Conservation (phyloP, 2,113 vertebrate genomes). For the Aphelocoma coerulescens region DNA sequence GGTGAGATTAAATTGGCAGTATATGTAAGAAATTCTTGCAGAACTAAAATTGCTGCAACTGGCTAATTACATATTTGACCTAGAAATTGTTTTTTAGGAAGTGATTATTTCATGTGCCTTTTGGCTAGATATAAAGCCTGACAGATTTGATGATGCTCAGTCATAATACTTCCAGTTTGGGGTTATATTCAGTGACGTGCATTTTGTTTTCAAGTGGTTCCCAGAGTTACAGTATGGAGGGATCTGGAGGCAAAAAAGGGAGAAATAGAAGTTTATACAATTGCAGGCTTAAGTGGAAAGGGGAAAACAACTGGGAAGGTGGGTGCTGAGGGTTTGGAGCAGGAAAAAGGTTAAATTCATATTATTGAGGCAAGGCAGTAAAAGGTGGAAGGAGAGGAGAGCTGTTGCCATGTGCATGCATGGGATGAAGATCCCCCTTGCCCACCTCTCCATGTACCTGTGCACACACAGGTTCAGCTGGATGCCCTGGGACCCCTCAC, state of each 20-base stretch:
- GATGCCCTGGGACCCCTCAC: not conserved
- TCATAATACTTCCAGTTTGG: not conserved
- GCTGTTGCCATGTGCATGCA: accelerated
- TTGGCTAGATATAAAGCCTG: not conserved
- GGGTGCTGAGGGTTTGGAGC: not conserved
- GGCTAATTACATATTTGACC: not conserved
- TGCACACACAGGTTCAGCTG: not conserved
- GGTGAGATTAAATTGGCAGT: not conserved
- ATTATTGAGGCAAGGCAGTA: not conserved
- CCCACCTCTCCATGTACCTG: not conserved
- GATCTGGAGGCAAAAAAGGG: not conserved
- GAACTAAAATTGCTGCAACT: not conserved
- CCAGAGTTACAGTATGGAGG: not conserved
- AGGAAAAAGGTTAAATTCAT: not conserved
- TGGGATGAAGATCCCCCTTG: not conserved
- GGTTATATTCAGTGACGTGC: not conserved
- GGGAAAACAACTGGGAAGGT: not conserved
- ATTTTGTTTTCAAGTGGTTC: not conserved
- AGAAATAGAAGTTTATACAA: not conserved
- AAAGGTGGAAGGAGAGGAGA: not conserved
- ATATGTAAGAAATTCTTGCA: not conserved
- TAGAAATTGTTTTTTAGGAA: not conserved
- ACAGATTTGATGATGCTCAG: not conserved
- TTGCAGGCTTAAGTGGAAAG: not conserved
- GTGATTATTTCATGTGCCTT: not conserved